Evolutionary conservation across 2,797 vertebrate species (phyloP).

Genomic region (Epinephelus awoara): DNA sequence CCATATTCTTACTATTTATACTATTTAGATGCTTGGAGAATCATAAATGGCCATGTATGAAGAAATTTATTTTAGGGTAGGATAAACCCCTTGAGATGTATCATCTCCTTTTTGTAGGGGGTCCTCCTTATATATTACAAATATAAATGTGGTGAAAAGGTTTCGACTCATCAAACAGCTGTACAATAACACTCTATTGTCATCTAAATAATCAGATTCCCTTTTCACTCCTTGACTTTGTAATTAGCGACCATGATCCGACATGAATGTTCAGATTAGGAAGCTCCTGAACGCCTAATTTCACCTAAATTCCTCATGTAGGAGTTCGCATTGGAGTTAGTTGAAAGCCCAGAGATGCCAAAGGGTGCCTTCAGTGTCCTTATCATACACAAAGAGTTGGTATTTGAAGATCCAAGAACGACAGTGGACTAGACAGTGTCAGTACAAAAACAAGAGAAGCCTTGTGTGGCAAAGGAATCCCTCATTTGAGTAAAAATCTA

Average conservation of each 20-base stretch:
- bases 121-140: no score
- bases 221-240: conserved; percentile 52
- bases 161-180: conserved; percentile 37
- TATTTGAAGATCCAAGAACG: no score
- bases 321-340: no score
- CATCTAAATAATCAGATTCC: conserved; percentile 45
- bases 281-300: conserved; percentile 38
- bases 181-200: conserved; percentile 36
- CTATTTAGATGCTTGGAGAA: no score
- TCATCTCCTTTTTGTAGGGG: no score
- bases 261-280: conserved; percentile 52
- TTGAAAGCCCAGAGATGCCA: no score
- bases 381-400: no score
- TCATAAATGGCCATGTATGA: no score
- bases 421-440: background rate
- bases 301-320: conserved; percentile 35
- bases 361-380: no score
- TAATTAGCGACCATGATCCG: conserved; percentile 60
- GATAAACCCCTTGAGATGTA: no score
- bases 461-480: background rate
- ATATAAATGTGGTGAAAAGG: conserved; percentile 29
- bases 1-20: no score
- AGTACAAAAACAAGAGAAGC: background rate
- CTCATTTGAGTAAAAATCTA: conserved; percentile 17
- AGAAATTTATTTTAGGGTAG: no score